These are phyloP conservation scores for Aphidius ervi DNA, from an alignment of 1,140 invertebrate species.

Conservation along the genomic window DNA sequence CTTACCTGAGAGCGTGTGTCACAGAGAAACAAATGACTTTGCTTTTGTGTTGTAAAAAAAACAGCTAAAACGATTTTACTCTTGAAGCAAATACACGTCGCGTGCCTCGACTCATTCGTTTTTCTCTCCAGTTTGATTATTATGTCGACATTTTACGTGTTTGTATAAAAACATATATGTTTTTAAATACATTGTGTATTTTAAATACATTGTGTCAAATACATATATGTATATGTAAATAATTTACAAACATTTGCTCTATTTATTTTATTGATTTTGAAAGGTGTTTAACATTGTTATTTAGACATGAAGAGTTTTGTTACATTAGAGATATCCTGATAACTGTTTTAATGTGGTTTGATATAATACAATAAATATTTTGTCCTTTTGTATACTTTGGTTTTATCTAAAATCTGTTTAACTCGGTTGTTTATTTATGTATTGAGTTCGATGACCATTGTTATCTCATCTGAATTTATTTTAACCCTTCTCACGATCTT, in stretches of 20 bases:
- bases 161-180: not conserved
- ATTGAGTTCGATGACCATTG: constrained; percentile 11
- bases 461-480: not conserved
- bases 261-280: constrained; percentile 24
- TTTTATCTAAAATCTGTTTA: constrained; percentile 17
- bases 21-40: constrained; percentile 13
- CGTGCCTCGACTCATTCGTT: constrained; percentile 20
- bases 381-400: not conserved
- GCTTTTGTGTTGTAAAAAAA: constrained; percentile 7
- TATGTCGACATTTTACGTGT: constrained; percentile 7
- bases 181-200: too few species aligned
- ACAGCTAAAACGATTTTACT: constrained; percentile 12
- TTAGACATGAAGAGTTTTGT: too few species aligned
- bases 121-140: constrained; percentile 17
- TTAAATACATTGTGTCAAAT: too few species aligned
- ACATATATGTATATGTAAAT: constrained; percentile 1
- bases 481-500: constrained; percentile 10
- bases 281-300: too few species aligned
- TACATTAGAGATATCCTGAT: too few species aligned
- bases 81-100: constrained; percentile 17
- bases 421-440: constrained; percentile 11
- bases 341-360: too few species aligned
- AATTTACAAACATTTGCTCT: constrained; percentile 9
- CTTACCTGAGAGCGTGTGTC: constrained; percentile 4
- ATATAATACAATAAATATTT: not conserved